Conservation (phyloP, 2,113 vertebrate genomes). For the Circaetus gallicus region DNA sequence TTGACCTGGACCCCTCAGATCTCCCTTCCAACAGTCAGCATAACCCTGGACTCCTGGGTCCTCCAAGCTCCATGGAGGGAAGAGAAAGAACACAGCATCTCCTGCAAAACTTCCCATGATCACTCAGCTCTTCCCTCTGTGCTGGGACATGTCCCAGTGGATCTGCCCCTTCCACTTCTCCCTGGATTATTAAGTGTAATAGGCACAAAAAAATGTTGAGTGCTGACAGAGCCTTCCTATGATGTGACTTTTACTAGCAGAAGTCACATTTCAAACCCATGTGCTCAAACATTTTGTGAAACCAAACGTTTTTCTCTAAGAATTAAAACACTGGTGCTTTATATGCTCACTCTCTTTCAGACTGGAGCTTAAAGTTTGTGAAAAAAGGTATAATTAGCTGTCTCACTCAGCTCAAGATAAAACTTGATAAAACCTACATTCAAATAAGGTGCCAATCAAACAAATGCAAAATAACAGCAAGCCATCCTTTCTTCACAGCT, state of each 20-base stretch:
- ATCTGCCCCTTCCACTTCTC: not conserved
- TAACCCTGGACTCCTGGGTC: not conserved
- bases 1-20: not conserved
- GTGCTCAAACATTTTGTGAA: not conserved
- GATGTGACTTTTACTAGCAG: not conserved
- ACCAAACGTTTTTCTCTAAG: not conserved
- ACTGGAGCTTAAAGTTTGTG: not conserved
- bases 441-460: constrained; percentile 24
- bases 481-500: not conserved
- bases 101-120: not conserved
- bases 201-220: not conserved
- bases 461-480: not conserved
- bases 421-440: constrained; percentile 9
- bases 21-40: not conserved
- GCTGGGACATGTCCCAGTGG: not conserved
- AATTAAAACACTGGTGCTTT: not conserved
- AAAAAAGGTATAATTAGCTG: constrained; percentile 32
- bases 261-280: constrained; percentile 8
- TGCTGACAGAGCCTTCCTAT: not conserved
- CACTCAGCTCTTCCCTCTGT: not conserved
- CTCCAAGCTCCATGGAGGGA: not conserved
- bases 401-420: constrained; percentile 13
- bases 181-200: not conserved
- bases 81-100: not conserved
- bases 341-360: not conserved